phyloP scores from a whole-genome alignment of 2,888 invertebrate species.

The Coleophora deauratella region DNA sequence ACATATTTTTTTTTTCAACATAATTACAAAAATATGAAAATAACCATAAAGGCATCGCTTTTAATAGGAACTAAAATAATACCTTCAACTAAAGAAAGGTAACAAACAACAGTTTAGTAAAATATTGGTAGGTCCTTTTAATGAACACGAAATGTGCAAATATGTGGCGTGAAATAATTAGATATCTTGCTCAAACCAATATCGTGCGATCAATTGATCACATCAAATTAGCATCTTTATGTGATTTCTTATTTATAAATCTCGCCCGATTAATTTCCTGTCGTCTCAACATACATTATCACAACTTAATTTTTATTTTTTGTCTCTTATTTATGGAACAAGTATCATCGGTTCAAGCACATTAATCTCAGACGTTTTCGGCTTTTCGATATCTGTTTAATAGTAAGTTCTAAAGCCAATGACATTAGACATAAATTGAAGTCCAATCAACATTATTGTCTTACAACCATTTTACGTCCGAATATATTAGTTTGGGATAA shows the following conservation, averaged over 20 bases:
- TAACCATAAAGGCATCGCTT: too few species aligned
- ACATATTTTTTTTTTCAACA: neutral
- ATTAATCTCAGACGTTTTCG: slow-evolving; percentile 14
- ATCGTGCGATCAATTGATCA: slow-evolving; percentile 9
- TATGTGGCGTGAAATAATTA: too few species aligned
- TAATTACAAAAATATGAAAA: too few species aligned
- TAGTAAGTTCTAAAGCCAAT: slow-evolving; percentile 15
- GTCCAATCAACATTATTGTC: slow-evolving; percentile 24
- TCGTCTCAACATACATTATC: slow-evolving; percentile 29
- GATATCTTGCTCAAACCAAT: too few species aligned
- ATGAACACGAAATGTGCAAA: too few species aligned
- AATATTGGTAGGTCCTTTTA: too few species aligned
- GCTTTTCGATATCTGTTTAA: slow-evolving; percentile 5
- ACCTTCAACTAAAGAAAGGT: too few species aligned
- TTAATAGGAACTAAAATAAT: too few species aligned
- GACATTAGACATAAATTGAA: slow-evolving; percentile 21
- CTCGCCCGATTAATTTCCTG: slow-evolving; percentile 33
- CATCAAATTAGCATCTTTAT: slow-evolving; percentile 24
- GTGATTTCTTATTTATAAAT: slow-evolving; percentile 28
- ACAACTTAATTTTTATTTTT: slow-evolving; percentile 26
- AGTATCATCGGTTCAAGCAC: slow-evolving; percentile 7
- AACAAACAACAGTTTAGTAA: too few species aligned
- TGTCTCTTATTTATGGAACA: slow-evolving; percentile 17
- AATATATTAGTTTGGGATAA: slow-evolving; percentile 14
- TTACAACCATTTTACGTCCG: slow-evolving; percentile 14